phyloP scores from a whole-genome alignment of 1,140 invertebrate genomes.

The Lycorma delicatula region DNA sequence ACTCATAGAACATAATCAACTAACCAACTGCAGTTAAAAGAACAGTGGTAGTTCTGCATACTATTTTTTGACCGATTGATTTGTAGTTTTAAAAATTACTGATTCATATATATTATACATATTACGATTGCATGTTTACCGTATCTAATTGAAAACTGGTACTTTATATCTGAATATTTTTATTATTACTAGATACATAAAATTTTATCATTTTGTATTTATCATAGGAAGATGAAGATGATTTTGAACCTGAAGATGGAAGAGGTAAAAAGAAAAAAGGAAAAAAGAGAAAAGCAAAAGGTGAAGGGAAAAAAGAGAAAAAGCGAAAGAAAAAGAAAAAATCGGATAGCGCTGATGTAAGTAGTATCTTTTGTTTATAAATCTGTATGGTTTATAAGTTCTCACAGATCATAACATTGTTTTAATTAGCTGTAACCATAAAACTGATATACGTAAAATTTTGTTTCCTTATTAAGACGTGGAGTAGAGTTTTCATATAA shows the following conservation, averaged over 20 bases:
- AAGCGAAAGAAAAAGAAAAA: constrained; percentile 90
- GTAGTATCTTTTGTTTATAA: constrained; percentile 20
- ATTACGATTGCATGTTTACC: not conserved
- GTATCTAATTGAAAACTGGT: not conserved
- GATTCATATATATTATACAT: not conserved
- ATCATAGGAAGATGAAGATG: constrained; percentile 68
- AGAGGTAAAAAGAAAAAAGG: constrained; percentile 77
- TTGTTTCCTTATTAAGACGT: too few species aligned
- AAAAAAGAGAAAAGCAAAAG: constrained; percentile 79
- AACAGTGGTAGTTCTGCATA: too few species aligned
- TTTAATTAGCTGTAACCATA: not conserved
- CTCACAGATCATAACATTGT: not conserved
- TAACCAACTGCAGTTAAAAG: too few species aligned
- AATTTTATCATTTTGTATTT: constrained; percentile 16
- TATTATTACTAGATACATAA: not conserved
- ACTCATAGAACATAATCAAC: too few species aligned
- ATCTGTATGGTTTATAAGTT: not conserved
- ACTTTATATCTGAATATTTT: not conserved
- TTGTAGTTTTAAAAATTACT: too few species aligned
- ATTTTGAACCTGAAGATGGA: constrained; percentile 73
- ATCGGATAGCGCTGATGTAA: constrained; percentile 79
- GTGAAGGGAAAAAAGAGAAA: constrained; percentile 81
- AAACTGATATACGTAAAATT: too few species aligned
- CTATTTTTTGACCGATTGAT: too few species aligned
- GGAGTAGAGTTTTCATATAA: too few species aligned